Percentiles rank a stretch among this genome's conserved stretches.
Conservation (phyloP, 2,113 vertebrate genomes). For the Plecturocebus donacophilus region DNA sequence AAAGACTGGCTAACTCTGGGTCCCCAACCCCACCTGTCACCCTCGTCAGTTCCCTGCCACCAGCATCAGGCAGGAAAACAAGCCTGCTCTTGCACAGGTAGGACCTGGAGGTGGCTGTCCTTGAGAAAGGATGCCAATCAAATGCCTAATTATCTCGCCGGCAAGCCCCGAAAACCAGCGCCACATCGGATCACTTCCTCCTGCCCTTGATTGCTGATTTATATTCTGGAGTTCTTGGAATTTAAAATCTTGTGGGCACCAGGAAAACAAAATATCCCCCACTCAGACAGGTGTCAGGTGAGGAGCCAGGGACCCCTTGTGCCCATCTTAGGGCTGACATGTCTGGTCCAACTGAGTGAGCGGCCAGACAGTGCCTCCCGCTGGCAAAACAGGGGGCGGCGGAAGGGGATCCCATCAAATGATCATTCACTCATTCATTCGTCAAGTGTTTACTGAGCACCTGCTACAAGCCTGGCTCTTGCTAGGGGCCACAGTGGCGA, state of each 20-base stretch:
- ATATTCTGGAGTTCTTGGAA: conserved; percentile 3
- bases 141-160: conserved; percentile 40
- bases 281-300: background rate
- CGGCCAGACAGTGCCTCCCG: background rate
- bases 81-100: background rate
- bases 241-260: background rate
- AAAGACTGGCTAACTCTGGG: background rate
- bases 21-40: rapidly evolving
- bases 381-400: background rate
- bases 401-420: background rate
- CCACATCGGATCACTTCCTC: conserved; percentile 52
- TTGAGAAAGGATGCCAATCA: conserved; percentile 66
- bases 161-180: background rate
- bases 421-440: background rate
- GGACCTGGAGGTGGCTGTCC: conserved; percentile 49
- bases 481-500: background rate
- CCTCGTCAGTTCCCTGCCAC: background rate
- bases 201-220: conserved; percentile 60
- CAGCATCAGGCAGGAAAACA: background rate
- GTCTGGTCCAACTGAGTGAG: background rate
- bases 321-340: background rate
- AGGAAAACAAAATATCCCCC: background rate
- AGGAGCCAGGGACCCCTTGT: background rate
- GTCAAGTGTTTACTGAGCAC: background rate
- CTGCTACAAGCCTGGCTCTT: background rate